A percentile compares a stretch with the other conserved stretches of the same genome.
Conservation (phyloP, 2,797 vertebrate genomes). For the Ispidina lecontei region DNA sequence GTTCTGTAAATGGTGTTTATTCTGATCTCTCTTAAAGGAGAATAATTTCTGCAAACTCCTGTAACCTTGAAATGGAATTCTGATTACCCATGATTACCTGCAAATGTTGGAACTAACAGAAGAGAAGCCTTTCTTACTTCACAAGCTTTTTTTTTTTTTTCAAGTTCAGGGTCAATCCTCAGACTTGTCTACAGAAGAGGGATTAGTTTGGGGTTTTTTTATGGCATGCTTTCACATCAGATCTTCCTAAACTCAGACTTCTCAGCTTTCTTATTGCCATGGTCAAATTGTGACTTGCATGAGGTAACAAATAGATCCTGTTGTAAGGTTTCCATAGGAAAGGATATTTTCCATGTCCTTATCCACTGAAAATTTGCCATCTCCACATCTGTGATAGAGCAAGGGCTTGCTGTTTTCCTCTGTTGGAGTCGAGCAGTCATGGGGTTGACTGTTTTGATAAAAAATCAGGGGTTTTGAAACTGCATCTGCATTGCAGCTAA, state of each 20-base stretch:
- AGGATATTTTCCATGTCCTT: background rate
- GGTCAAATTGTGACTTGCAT: background rate
- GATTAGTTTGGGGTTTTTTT: background rate
- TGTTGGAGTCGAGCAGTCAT: accelerated
- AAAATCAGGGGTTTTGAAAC: background rate
- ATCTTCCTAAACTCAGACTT: background rate
- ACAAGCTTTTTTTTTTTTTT: background rate
- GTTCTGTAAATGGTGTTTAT: conserved; percentile 12
- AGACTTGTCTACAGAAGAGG: background rate
- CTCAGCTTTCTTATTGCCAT: background rate
- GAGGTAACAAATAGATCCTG: background rate
- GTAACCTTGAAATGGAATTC: conserved; percentile 9
- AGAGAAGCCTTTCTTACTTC: background rate
- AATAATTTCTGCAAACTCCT: background rate
- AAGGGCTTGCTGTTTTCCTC: background rate
- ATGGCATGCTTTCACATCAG: background rate
- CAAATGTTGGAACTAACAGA: background rate
- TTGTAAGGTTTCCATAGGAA: background rate
- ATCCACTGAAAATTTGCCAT: background rate
- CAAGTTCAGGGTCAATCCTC: background rate
- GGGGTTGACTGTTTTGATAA: background rate
- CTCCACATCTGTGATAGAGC: background rate
- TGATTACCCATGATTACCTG: conserved; percentile 5
- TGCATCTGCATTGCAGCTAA: background rate
- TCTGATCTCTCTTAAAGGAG: background rate